These are phyloP conservation scores for Chunga burmeisteri DNA, from an alignment of 2,113 vertebrate species.

Conservation along the genomic window DNA sequence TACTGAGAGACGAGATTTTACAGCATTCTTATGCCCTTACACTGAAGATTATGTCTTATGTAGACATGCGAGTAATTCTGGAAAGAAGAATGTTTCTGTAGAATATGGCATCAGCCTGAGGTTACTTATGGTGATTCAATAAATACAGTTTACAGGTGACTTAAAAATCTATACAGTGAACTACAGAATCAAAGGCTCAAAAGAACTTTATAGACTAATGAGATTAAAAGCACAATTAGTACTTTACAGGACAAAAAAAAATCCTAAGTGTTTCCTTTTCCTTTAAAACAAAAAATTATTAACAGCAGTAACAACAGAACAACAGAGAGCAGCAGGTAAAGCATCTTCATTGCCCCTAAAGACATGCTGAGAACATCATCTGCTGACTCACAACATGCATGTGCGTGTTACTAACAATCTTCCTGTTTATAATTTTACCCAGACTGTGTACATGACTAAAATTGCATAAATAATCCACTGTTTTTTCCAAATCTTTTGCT, in stretches of 20 bases:
- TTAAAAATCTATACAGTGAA: background rate
- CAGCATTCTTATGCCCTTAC: conserved; percentile 43
- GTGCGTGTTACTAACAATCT: background rate
- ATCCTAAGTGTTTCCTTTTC: background rate
- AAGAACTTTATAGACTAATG: background rate
- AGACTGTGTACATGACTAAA: background rate
- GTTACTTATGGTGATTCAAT: background rate
- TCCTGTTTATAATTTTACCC: background rate
- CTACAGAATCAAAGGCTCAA: background rate
- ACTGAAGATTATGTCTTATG: background rate
- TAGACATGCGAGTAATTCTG: background rate
- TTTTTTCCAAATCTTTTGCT: background rate
- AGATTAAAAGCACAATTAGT: background rate
- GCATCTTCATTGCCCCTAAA: background rate
- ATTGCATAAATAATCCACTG: background rate
- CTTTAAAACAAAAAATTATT: background rate
- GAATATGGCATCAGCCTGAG: background rate
- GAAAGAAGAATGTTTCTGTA: background rate
- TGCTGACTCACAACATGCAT: background rate
- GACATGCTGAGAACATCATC: background rate
- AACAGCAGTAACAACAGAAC: background rate
- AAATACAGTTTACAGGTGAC: background rate
- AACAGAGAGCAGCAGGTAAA: background rate
- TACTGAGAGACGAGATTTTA: background rate
- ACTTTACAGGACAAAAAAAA: background rate